These are phyloP conservation scores for Lycia hirtaria DNA, from an alignment of 2,888 invertebrate genomes.

Conservation along the genomic window DNA sequence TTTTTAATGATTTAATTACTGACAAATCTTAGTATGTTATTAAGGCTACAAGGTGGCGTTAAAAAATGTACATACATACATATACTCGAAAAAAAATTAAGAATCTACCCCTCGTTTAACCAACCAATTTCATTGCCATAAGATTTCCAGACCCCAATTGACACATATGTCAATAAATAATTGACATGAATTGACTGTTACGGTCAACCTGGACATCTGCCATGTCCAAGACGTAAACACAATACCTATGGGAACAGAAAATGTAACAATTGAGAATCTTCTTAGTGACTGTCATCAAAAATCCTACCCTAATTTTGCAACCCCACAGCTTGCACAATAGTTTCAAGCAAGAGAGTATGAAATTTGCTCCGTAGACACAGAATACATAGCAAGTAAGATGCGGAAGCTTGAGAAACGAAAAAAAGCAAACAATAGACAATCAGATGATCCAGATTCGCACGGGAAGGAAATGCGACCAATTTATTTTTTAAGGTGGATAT, in stretches of 20 bases:
- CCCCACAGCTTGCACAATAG: conserved; percentile 36
- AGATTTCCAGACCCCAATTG: background rate
- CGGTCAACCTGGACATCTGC: conserved; percentile 27
- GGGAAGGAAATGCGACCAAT: conserved; percentile 50
- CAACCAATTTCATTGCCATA: too few species aligned
- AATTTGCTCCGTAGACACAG: background rate
- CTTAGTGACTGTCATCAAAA: background rate
- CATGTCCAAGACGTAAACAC: conserved; percentile 4
- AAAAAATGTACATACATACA: too few species aligned
- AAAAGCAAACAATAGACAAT: conserved; percentile 70
- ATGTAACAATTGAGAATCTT: conserved; percentile 36
- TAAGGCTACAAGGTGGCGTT: too few species aligned
- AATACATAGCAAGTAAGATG: conserved; percentile 31
- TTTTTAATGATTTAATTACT: too few species aligned
- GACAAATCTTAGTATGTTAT: too few species aligned
- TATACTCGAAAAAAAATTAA: too few species aligned
- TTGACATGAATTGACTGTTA: conserved; percentile 3
- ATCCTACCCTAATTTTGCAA: conserved; percentile 42
- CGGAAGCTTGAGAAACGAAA: conserved; percentile 62
- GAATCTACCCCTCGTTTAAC: too few species aligned
- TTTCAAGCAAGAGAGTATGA: background rate
- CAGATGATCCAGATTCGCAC: conserved; percentile 76
- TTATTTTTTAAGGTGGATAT: background rate
- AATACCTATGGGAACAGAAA: conserved; percentile 22
- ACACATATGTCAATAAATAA: conserved; percentile 14